These are phyloP conservation scores for Colossoma macropomum DNA, from an alignment of 2,113 vertebrate genomes.

Conservation along the genomic window DNA sequence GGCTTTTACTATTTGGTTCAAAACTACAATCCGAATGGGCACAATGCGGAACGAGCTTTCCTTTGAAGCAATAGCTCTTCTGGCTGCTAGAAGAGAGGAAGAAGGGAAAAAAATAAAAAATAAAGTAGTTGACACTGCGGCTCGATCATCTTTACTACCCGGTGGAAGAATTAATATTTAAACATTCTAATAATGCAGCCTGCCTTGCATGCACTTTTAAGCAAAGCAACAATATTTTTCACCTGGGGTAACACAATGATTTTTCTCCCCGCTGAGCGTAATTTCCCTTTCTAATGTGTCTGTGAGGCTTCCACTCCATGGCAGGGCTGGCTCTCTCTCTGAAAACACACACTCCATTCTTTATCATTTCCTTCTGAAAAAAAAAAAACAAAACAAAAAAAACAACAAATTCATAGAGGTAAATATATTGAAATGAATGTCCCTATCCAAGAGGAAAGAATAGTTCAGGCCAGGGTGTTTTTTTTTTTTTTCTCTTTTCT, in stretches of 20 bases:
- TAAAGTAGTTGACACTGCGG: conserved; percentile 90
- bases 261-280: conserved; percentile 81
- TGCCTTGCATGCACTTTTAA: conserved; percentile 98
- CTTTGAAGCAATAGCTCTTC: not conserved
- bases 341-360: conserved; percentile 68
- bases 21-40: conserved; percentile 10
- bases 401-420: conserved; percentile 80
- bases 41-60: conserved; percentile 19
- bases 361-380: conserved; percentile 68
- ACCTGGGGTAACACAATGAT: conserved; percentile 86
- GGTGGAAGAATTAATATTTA: conserved; percentile 99
- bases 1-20: not conserved
- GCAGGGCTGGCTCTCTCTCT: conserved; percentile 45
- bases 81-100: conserved; percentile 69
- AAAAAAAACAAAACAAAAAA: conserved; percentile 38
- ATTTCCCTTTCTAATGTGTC: conserved; percentile 83
- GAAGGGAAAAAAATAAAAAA: conserved; percentile 73
- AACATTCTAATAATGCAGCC: conserved; percentile 99
- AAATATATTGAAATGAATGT: conserved; percentile 83
- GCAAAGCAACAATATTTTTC: conserved; percentile 96
- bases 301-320: conserved; percentile 69
- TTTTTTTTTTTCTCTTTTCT: not conserved
- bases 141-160: conserved; percentile 99
- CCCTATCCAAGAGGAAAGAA: conserved; percentile 72
- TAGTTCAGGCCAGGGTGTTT: conserved; percentile 59